phyloP scores from a whole-genome alignment of 1,140 invertebrate species.

The Aporrectodea caliginosa region DNA sequence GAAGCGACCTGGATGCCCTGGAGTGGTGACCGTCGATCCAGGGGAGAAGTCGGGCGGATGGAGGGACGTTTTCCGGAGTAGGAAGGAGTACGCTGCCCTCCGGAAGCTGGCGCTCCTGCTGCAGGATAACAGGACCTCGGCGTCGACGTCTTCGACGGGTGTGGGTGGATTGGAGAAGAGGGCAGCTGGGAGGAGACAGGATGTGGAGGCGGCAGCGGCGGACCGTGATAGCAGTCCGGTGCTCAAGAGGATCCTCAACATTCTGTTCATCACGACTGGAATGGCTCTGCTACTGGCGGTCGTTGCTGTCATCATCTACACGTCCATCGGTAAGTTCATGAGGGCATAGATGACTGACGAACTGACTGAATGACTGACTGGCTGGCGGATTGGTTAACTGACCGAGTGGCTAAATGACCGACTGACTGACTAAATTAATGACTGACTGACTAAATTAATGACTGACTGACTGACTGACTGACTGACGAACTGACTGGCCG shows the following conservation, averaged over 20 bases:
- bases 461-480: too few species aligned
- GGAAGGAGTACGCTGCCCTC: neutral
- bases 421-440: too few species aligned
- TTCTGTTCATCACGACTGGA: constrained; percentile 14
- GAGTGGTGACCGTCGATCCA: neutral
- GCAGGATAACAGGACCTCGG: neutral
- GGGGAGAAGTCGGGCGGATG: neutral
- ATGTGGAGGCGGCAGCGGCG: neutral
- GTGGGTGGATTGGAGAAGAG: neutral
- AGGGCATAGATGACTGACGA: too few species aligned
- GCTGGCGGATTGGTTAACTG: too few species aligned
- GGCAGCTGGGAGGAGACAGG: too few species aligned
- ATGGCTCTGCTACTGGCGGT: constrained; percentile 18
- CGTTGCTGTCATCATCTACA: constrained; percentile 28
- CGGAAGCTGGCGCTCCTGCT: neutral
- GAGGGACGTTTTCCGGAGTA: neutral
- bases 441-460: too few species aligned
- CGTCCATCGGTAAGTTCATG: constrained; percentile 23
- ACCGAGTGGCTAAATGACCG: too few species aligned
- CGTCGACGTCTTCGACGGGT: neutral
- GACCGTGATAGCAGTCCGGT: constrained; percentile 12
- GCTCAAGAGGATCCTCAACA: constrained; percentile 25
- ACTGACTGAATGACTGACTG: too few species aligned
- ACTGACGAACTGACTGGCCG: too few species aligned
- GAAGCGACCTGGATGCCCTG: neutral